Evolutionary conservation across 2,888 invertebrate genomes (phyloP).

Genomic region (Scaptomyza parva): DNA sequence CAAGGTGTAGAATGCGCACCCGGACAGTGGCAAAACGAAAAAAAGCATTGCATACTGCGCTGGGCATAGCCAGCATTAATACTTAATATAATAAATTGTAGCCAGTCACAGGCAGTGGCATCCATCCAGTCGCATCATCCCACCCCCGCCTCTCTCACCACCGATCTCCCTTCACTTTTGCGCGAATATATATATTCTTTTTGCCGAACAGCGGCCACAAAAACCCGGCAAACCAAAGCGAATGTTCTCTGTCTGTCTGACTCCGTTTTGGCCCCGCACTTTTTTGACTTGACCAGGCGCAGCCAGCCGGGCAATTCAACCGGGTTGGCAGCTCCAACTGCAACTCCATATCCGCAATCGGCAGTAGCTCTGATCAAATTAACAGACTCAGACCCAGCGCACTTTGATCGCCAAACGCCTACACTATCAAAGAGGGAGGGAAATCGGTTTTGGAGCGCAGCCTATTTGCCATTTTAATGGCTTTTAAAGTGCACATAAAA

Average conservation of each 20-base stretch:
- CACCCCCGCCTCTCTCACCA: constrained; percentile 4
- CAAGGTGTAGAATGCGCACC: constrained; percentile 1
- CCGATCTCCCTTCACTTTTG: constrained; percentile 9
- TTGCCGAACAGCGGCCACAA: constrained; percentile 40
- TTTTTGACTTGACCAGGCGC: constrained; percentile 30
- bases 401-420: constrained; percentile 3
- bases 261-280: constrained; percentile 41
- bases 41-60: constrained; percentile 45
- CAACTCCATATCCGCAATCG: constrained; percentile 72
- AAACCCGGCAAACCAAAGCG: constrained; percentile 39
- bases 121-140: constrained; percentile 38
- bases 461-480: constrained; percentile 76
- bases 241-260: constrained; percentile 31
- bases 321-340: constrained; percentile 18
- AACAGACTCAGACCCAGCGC: constrained; percentile 55
- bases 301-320: constrained; percentile 2
- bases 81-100: constrained; percentile 82
- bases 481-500: constrained; percentile 69
- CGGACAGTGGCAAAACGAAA: constrained; percentile 10
- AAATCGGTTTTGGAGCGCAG: constrained; percentile 25
- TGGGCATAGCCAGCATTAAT: constrained; percentile 73
- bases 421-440: background rate
- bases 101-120: constrained; percentile 71
- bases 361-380: constrained; percentile 79
- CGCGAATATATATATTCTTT: no score